Percentiles rank a stretch among this genome's conserved stretches.
Evolutionary conservation across 2,888 invertebrate genomes (phyloP).

Genomic region (Hedychridium roseum): DNA sequence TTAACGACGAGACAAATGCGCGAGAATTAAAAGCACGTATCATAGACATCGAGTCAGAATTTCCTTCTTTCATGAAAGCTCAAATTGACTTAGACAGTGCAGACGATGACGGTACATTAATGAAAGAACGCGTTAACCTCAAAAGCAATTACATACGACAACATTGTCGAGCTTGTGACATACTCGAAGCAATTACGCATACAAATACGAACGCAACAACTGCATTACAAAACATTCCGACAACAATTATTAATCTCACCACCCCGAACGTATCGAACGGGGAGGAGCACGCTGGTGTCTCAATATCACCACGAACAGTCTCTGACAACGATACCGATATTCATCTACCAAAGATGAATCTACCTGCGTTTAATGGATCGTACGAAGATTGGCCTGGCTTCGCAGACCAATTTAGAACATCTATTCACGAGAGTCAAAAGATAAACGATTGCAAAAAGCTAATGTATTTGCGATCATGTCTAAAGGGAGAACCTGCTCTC

Average conservation of each 20-base stretch:
- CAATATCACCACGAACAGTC: neutral
- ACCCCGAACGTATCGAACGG: no score
- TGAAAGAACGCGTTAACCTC: neutral
- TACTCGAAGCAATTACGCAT: no score
- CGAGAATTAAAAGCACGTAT: neutral
- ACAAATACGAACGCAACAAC: neutral
- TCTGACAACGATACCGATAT: neutral
- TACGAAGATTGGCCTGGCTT: no score
- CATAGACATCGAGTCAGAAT: neutral
- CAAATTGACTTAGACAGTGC: neutral
- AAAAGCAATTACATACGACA: neutral
- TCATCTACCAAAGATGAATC: neutral
- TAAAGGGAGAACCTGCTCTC: neutral
- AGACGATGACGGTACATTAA: neutral
- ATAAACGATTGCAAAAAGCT: constrained; percentile 1
- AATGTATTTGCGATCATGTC: constrained; percentile 8
- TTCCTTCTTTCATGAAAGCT: neutral
- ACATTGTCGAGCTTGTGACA: neutral
- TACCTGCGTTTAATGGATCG: constrained; percentile 1
- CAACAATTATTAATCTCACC: no score
- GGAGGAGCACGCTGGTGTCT: no score
- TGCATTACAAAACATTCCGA: no score
- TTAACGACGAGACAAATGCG: neutral
- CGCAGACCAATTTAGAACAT: constrained; percentile 2
- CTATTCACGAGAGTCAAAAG: constrained; percentile 1